A percentile compares a stretch with the other conserved stretches of the same genome.
phyloP scores from a whole-genome alignment of 2,113 vertebrate genomes.

The Columba livia region DNA sequence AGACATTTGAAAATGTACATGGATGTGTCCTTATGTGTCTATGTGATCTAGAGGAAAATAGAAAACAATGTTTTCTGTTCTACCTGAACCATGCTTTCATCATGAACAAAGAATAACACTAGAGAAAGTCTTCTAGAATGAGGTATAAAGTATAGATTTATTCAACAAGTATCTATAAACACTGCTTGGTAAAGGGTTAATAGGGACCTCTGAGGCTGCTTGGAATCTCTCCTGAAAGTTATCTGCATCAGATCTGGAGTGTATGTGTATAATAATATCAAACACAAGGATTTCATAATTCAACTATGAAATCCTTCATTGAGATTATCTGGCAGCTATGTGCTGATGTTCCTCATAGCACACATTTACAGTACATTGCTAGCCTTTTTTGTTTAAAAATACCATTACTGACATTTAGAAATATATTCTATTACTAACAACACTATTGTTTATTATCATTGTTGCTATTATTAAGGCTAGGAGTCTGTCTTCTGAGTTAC shows the following conservation, averaged over 20 bases:
- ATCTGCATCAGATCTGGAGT: background rate
- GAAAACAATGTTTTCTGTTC: background rate
- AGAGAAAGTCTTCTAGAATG: background rate
- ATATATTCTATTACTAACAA: background rate
- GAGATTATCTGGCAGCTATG: background rate
- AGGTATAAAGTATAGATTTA: background rate
- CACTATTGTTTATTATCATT: conserved; percentile 21
- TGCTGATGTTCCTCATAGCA: background rate
- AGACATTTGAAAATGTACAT: background rate
- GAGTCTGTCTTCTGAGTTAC: background rate
- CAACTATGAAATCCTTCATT: background rate
- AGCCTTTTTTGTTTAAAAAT: conserved; percentile 49
- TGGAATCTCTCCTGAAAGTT: conserved; percentile 2
- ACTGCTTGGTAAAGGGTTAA: background rate
- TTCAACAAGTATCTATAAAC: background rate
- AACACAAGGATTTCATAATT: conserved; percentile 20
- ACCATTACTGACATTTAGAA: conserved; percentile 34
- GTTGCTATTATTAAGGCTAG: conserved; percentile 22
- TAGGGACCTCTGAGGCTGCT: background rate
- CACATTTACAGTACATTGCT: background rate
- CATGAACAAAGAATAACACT: background rate
- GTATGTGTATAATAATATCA: background rate
- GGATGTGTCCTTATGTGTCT: background rate
- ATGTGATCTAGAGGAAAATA: background rate
- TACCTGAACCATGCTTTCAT: background rate